Evolutionary conservation across 2,113 vertebrate genomes (phyloP).

Genomic region (Nycticebus coucang): DNA sequence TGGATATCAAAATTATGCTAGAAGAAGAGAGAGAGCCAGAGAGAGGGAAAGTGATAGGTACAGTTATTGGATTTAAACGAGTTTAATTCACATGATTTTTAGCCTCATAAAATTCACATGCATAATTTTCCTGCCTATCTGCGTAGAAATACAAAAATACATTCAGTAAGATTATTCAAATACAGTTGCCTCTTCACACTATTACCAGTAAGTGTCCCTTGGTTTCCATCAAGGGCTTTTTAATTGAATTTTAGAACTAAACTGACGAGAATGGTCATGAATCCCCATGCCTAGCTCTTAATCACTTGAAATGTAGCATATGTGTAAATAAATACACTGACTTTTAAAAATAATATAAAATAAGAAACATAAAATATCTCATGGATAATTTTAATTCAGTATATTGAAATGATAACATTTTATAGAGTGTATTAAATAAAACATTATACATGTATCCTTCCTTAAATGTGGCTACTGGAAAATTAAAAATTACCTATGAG

Average conservation of each 20-base stretch:
- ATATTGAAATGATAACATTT: not conserved
- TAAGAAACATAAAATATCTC: not conserved
- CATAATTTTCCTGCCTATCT: not conserved
- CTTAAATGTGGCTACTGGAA: not conserved
- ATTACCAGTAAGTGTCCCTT: not conserved
- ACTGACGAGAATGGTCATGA: not conserved
- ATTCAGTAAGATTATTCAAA: not conserved
- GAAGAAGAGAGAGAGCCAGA: not conserved
- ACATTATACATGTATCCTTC: not conserved
- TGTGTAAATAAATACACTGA: not conserved
- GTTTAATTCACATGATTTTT: constrained; percentile 29
- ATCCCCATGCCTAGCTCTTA: not conserved
- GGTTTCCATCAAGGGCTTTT: not conserved
- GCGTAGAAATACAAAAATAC: not conserved
- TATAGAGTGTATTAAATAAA: not conserved
- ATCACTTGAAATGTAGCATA: not conserved
- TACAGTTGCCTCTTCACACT: not conserved
- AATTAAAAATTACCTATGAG: not conserved
- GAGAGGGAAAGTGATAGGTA: not conserved
- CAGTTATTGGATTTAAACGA: not conserved
- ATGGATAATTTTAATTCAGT: not conserved
- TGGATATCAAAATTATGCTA: not conserved
- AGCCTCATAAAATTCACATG: constrained; percentile 20
- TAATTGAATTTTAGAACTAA: not conserved
- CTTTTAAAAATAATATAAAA: not conserved